These are phyloP conservation scores for Coptotermes formosanus DNA, from an alignment of 1,140 invertebrate species.

Conservation along the genomic window DNA sequence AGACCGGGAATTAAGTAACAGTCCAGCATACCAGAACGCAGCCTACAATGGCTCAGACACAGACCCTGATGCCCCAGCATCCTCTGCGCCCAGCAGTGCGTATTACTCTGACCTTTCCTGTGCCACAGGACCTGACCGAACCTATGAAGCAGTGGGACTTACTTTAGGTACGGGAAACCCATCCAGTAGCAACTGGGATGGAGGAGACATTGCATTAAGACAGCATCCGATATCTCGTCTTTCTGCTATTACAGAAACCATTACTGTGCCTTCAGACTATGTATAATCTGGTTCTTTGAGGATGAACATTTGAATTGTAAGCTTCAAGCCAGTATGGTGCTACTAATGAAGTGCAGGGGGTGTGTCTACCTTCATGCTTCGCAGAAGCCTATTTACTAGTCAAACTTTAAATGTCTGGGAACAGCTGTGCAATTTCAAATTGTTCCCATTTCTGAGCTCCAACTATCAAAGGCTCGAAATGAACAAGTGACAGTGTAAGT, in stretches of 20 bases:
- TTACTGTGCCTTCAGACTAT: conserved; percentile 60
- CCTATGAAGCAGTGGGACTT: conserved; percentile 57
- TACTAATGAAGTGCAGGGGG: neutral
- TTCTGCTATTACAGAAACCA: conserved; percentile 65
- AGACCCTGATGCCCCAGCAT: conserved; percentile 59
- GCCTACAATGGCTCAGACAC: conserved; percentile 63
- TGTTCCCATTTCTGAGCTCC: neutral
- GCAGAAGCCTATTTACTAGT: conserved; percentile 22
- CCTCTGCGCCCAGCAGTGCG: conserved; percentile 65
- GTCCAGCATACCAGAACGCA: conserved; percentile 68
- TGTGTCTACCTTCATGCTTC: neutral
- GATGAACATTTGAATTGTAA: neutral
- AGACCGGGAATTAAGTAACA: conserved; percentile 54
- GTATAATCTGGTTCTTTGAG: conserved; percentile 42
- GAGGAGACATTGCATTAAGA: conserved; percentile 43
- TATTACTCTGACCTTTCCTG: conserved; percentile 67
- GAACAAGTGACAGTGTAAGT: neutral
- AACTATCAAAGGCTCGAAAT: neutral
- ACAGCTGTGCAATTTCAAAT: neutral
- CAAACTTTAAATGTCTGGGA: neutral
- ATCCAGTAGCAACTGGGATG: conserved; percentile 41
- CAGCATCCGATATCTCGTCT: conserved; percentile 50
- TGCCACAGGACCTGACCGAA: conserved; percentile 52
- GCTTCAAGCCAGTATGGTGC: conserved; percentile 12
- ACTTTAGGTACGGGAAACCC: conserved; percentile 40